phyloP scores from a whole-genome alignment of 2,113 vertebrate genomes.

The Protobothrops flavoviridis region DNA sequence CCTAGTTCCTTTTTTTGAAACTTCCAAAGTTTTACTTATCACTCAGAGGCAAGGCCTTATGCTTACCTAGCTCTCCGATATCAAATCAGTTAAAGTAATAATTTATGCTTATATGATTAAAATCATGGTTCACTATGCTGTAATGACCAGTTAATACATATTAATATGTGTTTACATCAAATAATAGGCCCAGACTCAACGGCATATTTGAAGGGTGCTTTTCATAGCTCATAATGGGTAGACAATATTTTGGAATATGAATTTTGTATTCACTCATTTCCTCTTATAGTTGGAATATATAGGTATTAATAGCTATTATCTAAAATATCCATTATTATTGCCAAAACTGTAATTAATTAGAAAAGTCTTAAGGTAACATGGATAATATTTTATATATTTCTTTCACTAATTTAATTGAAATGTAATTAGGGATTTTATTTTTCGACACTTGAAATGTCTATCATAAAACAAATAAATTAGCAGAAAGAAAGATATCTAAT shows the following conservation, averaged over 20 bases:
- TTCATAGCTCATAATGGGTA: background rate
- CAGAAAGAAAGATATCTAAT: background rate
- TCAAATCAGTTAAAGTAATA: background rate
- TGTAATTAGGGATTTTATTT: background rate
- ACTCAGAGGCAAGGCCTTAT: background rate
- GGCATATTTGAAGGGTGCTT: background rate
- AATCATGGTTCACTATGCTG: background rate
- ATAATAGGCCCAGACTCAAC: background rate
- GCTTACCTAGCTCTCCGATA: background rate
- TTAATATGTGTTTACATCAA: background rate
- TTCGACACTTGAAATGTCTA: background rate
- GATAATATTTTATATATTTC: too few species aligned
- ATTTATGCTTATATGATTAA: background rate
- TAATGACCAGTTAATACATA: background rate
- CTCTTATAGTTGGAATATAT: background rate
- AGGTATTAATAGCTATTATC: background rate
- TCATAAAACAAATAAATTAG: background rate
- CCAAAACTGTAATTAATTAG: background rate
- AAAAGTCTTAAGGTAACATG: background rate
- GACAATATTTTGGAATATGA: background rate
- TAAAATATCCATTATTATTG: background rate
- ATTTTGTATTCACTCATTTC: background rate
- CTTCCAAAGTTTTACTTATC: background rate
- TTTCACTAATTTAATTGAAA: background rate
- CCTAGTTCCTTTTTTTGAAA: background rate